These are phyloP conservation scores for Oxyscelio sp. DNA, from an alignment of 2,888 invertebrate genomes.

Conservation along the genomic window DNA sequence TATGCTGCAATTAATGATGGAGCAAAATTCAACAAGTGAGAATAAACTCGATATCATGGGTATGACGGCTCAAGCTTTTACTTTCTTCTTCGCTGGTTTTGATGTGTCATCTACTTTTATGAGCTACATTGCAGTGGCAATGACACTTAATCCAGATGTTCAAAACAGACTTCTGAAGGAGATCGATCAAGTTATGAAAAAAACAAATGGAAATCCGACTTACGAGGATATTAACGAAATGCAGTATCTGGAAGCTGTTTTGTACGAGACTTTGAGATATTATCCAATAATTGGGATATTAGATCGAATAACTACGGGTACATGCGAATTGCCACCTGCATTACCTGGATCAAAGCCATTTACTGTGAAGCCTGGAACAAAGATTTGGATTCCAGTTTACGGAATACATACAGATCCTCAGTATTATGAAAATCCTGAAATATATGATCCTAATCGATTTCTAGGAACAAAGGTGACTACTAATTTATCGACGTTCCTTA, in stretches of 20 bases:
- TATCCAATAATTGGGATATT: conserved; percentile 83
- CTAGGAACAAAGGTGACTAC: conserved; percentile 79
- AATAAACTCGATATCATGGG: conserved; percentile 83
- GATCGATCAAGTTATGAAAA: conserved; percentile 80
- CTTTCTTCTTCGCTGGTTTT: conserved; percentile 85
- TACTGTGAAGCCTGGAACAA: conserved; percentile 81
- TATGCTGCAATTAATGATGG: conserved; percentile 77
- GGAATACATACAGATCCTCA: conserved; percentile 88
- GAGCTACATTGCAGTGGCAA: conserved; percentile 78
- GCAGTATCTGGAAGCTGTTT: conserved; percentile 89
- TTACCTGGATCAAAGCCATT: conserved; percentile 75
- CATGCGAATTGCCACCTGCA: conserved; percentile 88
- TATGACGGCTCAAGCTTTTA: conserved; percentile 89
- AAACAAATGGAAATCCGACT: conserved; percentile 84
- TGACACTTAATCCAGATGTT: conserved; percentile 78
- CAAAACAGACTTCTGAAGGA: conserved; percentile 85
- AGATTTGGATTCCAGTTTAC: conserved; percentile 84
- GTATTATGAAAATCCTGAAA: conserved; percentile 88
- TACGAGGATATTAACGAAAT: conserved; percentile 88
- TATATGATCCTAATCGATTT: conserved; percentile 89
- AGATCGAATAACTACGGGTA: conserved; percentile 89
- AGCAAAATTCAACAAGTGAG: not conserved
- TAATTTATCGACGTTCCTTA: conserved; percentile 82
- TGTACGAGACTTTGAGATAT: conserved; percentile 24
- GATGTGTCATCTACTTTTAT: conserved; percentile 79